Base-by-base conservation (phyloP, 2,888 invertebrate genomes). In the Pegoplata infirma region DNA sequence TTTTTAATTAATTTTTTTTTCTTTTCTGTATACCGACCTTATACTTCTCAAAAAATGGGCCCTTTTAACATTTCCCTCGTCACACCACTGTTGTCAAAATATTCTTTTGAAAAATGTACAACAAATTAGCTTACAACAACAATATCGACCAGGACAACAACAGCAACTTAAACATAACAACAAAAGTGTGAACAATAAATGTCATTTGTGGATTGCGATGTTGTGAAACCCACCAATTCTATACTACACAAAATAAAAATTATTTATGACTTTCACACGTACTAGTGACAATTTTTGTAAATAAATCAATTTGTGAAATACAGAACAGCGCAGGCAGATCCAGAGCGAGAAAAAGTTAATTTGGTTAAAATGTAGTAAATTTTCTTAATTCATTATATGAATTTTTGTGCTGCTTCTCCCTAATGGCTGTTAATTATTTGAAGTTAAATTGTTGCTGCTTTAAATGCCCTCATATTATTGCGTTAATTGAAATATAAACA, bases 181-280 rank as follows among this genome's bases (percentile, higher is more conserved):
- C 56, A 68, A 44, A 75, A 75, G 79, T 79, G 79, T 66, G 56
- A 67, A 55, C 71, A 71, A 75, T 71, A 79, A 75, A 79, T 75
- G 75, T 67, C 55, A 74, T 36, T 66, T 32, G 12, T 53, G 47
- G 61, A 44, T 55, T 40, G 67, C 72, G 49, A 49, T 61, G 16
- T 49, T 71, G 40, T 59, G 40, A 19, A 19, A 58, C 56, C 28
- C 36, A 16, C 28, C 32, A 67, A 55, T 21, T n/a, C n/a, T n/a
- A n/a, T 5, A 40, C 8, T 71, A 75, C 21, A 55, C 47, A 66
- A 66, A 46, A 68, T 68, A 63, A n/a, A n/a, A n/a, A 71, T 64
- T 75, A 79, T 79, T 79, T 79, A 79, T 79, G 74, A 75, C 75
- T 79, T 79, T 79, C 79, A 75, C 79, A 79, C 79, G 71, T 75